A percentile compares a stretch with the other conserved stretches of the same genome.
phyloP scores from a whole-genome alignment of 2,888 invertebrate species.

The Sialis lutaria region DNA sequence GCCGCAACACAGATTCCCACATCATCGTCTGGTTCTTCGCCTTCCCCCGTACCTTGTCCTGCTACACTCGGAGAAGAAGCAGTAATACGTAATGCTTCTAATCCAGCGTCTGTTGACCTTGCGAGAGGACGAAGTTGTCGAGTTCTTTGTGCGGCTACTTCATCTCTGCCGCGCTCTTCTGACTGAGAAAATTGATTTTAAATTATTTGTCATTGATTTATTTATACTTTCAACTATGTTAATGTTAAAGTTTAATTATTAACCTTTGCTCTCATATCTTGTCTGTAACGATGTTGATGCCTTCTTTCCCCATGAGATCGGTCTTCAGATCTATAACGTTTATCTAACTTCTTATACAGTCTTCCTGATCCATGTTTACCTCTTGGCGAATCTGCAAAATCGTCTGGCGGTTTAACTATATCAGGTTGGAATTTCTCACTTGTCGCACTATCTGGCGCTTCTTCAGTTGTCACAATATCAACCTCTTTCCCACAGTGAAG shows the following conservation, averaged over 20 bases:
- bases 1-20: slow-evolving; percentile 60
- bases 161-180: slow-evolving; percentile 56
- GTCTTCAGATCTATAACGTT: slow-evolving; percentile 65
- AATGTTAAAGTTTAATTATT: slow-evolving; percentile 3
- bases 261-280: slow-evolving; percentile 67
- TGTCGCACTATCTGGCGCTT: slow-evolving; percentile 14
- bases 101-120: slow-evolving; percentile 55
- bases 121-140: slow-evolving; percentile 37
- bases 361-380: slow-evolving; percentile 32
- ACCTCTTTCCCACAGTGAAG: slow-evolving; percentile 70
- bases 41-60: slow-evolving; percentile 11
- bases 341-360: slow-evolving; percentile 63
- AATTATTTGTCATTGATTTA: neutral
- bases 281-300: slow-evolving; percentile 45
- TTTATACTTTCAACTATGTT: too few species aligned
- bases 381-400: slow-evolving; percentile 70
- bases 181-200: slow-evolving; percentile 27
- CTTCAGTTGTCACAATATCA: slow-evolving; percentile 24
- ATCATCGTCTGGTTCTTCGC: slow-evolving; percentile 41
- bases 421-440: slow-evolving; percentile 26
- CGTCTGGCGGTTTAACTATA: slow-evolving; percentile 76
- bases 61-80: slow-evolving; percentile 48
- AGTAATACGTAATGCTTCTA: slow-evolving; percentile 42
- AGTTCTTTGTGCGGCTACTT: slow-evolving; percentile 25
- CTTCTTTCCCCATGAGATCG: slow-evolving; percentile 38